These are phyloP conservation scores for Stigmatopora argus DNA, from an alignment of 2,113 vertebrate species.

Conservation along the genomic window DNA sequence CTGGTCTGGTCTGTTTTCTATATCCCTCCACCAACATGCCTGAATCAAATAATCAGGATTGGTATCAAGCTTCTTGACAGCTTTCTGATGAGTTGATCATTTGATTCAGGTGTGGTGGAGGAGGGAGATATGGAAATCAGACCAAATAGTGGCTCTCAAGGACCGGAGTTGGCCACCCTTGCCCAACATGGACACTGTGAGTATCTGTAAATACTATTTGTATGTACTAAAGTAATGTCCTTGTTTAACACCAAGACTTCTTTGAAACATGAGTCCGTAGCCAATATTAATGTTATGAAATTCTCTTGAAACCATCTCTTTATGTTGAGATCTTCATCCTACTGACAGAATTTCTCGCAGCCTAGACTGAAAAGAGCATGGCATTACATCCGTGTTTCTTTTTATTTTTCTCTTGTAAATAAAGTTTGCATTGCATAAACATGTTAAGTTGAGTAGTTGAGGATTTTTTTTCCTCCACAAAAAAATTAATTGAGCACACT, in stretches of 20 bases:
- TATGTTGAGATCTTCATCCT: constrained; percentile 67
- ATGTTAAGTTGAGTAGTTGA: constrained; percentile 36
- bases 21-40: too few relatives aligned
- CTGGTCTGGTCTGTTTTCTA: too few relatives aligned
- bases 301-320: constrained; percentile 49
- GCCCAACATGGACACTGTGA: neutral
- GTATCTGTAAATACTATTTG: constrained; percentile 53
- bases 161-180: too few relatives aligned
- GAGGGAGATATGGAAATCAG: too few relatives aligned
- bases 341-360: constrained; percentile 68
- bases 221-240: constrained; percentile 23
- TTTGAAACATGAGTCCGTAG: constrained; percentile 12
- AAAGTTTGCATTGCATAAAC: constrained; percentile 85
- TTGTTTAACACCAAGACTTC: constrained; percentile 22
- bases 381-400: constrained; percentile 81
- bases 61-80: too few relatives aligned
- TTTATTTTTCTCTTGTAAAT: constrained; percentile 87
- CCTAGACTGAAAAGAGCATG: constrained; percentile 83
- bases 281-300: constrained; percentile 7
- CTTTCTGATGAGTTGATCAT: too few relatives aligned
- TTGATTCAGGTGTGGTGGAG: too few relatives aligned
- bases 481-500: neutral
- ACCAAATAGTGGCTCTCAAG: too few relatives aligned
- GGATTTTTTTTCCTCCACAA: neutral
- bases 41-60: too few relatives aligned